Conservation (phyloP, 53 echinoderm and acorn worm genomes). For the Actinopyga echinites region DNA sequence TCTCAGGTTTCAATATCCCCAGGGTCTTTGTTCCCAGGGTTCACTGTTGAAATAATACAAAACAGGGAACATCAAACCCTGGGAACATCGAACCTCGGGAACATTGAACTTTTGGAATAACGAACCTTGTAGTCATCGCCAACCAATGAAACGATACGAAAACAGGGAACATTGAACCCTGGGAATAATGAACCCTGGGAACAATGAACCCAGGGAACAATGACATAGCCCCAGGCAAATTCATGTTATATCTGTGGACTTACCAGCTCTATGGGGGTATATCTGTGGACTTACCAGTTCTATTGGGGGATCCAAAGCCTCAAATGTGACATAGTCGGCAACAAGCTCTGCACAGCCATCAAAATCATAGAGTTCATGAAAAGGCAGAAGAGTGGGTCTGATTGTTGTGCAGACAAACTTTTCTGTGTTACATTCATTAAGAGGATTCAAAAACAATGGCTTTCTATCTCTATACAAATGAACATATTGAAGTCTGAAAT, state of each 20-base stretch:
- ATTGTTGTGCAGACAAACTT: conserved; percentile 98
- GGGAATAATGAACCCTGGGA: too few species aligned
- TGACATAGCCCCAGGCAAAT: too few species aligned
- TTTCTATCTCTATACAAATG: conserved; percentile 96
- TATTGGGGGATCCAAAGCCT: conserved; percentile 69
- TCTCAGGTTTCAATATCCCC: too few species aligned
- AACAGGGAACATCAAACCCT: too few species aligned
- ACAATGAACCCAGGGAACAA: too few species aligned
- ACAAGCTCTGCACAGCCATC: conserved; percentile 98
- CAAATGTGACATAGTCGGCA: conserved; percentile 93
- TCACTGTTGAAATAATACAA: too few species aligned
- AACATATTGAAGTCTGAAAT: conserved; percentile 96
- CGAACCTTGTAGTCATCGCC: too few species aligned
- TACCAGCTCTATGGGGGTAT: conserved; percentile 87
- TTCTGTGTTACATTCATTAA: conserved; percentile 88
- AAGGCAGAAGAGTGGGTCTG: conserved; percentile 84
- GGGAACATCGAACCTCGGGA: too few species aligned
- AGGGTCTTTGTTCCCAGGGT: too few species aligned
- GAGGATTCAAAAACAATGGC: conserved; percentile 83
- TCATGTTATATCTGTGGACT: background rate
- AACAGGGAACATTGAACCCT: too few species aligned
- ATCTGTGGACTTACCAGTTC: conserved; percentile 70
- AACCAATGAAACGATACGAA: too few species aligned
- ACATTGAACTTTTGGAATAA: too few species aligned
- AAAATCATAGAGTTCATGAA: conserved; percentile 83